Evolutionary conservation across 1,140 invertebrate species (phyloP).

Genomic region (Drosophila yakuba): DNA sequence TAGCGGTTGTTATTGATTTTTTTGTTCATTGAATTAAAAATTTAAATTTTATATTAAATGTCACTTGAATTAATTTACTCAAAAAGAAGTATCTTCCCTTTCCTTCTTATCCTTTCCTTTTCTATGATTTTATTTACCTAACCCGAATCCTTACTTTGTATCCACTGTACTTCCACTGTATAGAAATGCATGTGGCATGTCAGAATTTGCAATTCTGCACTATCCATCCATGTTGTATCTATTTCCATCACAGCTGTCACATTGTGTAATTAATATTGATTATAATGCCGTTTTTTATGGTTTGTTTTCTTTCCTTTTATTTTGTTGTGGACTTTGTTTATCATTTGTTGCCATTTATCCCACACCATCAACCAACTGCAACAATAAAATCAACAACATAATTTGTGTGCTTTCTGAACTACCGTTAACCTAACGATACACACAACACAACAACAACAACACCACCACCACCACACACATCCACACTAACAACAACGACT

Average conservation of each 20-base stretch:
- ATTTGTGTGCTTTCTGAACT: constrained; percentile 75
- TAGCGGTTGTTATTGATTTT: not conserved
- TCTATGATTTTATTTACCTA: not conserved
- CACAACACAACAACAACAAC: constrained; percentile 9
- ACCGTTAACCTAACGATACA: constrained; percentile 71
- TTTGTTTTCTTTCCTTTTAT: constrained; percentile 49
- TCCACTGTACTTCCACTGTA: constrained; percentile 29
- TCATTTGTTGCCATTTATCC: constrained; percentile 58
- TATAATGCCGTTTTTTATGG: constrained; percentile 45
- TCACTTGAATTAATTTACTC: not conserved
- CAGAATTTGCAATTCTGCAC: constrained; percentile 23
- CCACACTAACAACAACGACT: constrained; percentile 51
- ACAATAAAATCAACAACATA: constrained; percentile 49
- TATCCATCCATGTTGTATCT: constrained; percentile 9
- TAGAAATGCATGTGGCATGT: constrained; percentile 3
- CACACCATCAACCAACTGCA: constrained; percentile 43
- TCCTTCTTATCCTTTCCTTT: not conserved
- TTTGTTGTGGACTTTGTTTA: constrained; percentile 59
- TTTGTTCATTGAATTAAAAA: not conserved
- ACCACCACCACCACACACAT: constrained; percentile 24
- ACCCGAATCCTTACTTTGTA: too few species aligned
- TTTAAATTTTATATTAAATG: not conserved
- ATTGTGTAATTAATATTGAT: constrained; percentile 72
- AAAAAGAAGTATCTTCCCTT: too few species aligned
- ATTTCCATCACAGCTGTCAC: constrained; percentile 44